Evolutionary conservation across 2,113 vertebrate species (phyloP).

Genomic region (Salvelinus alpinus): DNA sequence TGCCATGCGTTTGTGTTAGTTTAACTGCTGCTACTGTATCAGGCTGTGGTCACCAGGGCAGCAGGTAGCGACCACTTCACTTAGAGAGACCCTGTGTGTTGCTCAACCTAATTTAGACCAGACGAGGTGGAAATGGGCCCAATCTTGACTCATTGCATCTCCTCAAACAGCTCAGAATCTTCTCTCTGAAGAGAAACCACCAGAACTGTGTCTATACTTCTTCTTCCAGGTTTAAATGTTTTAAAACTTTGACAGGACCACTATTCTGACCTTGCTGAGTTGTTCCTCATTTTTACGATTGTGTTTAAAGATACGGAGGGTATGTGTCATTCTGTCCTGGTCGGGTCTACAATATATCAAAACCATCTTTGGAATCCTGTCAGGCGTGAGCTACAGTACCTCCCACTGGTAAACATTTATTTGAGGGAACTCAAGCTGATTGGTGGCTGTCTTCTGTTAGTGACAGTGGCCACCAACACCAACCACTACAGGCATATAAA

Average conservation of each 20-base stretch:
- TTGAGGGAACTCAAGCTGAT: too few relatives aligned
- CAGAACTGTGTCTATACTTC: conserved; percentile 29
- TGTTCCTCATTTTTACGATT: conserved; percentile 1
- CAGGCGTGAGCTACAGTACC: too few relatives aligned
- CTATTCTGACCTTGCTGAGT: conserved; percentile 17
- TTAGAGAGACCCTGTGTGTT: conserved; percentile 59
- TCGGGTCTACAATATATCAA: not conserved
- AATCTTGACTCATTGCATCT: conserved; percentile 64
- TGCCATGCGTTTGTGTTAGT: conserved; percentile 73
- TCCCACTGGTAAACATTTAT: too few relatives aligned
- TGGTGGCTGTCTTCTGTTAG: too few relatives aligned
- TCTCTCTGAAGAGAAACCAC: conserved; percentile 9
- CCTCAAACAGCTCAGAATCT: conserved; percentile 54
- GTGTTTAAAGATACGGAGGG: not conserved
- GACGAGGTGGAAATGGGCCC: conserved; percentile 71
- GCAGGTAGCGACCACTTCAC: conserved; percentile 73
- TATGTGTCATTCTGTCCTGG: not conserved
- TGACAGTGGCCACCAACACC: too few relatives aligned
- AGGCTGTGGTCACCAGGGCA: conserved; percentile 70
- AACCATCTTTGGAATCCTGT: too few relatives aligned
- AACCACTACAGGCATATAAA: too few relatives aligned
- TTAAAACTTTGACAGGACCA: conserved; percentile 15
- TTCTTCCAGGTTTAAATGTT: conserved; percentile 32
- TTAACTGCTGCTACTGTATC: conserved; percentile 78
- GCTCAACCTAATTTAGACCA: conserved; percentile 72